These are phyloP conservation scores for Bubo bubo DNA, from an alignment of 2,113 vertebrate species.

Conservation along the genomic window DNA sequence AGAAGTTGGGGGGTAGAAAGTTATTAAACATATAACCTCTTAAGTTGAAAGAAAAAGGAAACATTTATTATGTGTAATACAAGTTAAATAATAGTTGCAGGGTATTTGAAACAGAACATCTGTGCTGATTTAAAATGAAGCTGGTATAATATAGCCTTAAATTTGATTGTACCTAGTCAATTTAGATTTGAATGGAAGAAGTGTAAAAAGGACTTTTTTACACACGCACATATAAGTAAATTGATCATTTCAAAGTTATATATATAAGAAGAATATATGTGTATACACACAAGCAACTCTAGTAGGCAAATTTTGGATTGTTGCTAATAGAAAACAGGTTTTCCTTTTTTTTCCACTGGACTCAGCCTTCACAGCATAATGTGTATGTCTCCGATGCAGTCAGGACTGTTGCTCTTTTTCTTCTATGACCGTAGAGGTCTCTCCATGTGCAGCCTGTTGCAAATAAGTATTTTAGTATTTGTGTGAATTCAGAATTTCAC, in stretches of 20 bases:
- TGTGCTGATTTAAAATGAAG: not conserved
- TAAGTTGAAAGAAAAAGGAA: not conserved
- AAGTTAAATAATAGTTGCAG: not conserved
- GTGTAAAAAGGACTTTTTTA: not conserved
- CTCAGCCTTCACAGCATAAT: not conserved
- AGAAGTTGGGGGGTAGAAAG: not conserved
- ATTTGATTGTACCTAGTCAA: not conserved
- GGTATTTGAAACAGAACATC: not conserved
- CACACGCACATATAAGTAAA: fast-evolving
- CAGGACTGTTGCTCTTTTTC: not conserved
- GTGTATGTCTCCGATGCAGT: not conserved
- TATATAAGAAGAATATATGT: not conserved
- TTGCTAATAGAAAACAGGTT: not conserved
- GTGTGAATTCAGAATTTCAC: not conserved
- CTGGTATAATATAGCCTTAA: not conserved
- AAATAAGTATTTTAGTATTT: not conserved
- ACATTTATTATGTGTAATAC: not conserved
- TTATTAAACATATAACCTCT: not conserved
- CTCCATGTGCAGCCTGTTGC: not conserved
- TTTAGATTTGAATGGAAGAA: not conserved
- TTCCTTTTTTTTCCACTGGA: not conserved
- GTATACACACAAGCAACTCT: not conserved
- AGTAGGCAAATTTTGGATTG: not conserved
- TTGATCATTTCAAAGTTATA: not conserved
- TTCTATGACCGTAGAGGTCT: fast-evolving